A percentile compares a stretch with the other conserved stretches of the same genome.
Conservation (phyloP, 1,140 invertebrate genomes). For the Kradibia gibbosae region DNA sequence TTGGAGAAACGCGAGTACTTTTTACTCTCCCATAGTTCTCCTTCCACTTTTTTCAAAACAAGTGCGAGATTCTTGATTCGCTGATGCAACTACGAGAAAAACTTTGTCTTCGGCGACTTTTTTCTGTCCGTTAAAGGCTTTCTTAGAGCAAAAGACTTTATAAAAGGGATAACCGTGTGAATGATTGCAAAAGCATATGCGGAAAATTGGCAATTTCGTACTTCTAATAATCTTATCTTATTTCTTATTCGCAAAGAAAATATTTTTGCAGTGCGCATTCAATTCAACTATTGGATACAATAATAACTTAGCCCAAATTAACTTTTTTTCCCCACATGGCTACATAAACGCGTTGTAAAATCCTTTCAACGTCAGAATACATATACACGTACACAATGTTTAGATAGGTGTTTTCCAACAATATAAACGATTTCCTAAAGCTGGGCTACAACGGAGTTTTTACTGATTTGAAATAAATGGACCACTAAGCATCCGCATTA, state of each 20-base stretch:
- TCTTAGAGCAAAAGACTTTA: not conserved
- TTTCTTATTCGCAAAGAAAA: constrained; percentile 4
- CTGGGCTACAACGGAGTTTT: not conserved
- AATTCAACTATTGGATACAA: not conserved
- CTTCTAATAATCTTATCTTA: constrained; percentile 7
- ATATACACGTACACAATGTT: not conserved
- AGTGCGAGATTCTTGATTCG: not conserved
- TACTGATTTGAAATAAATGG: constrained; percentile 3
- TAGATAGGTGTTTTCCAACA: not conserved
- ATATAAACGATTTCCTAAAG: constrained; percentile 1
- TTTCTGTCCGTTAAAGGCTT: not conserved
- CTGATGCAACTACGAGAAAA: not conserved
- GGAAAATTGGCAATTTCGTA: constrained; percentile 28
- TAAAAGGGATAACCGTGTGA: not conserved
- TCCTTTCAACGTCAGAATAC: not conserved
- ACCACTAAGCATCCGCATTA: constrained; percentile 6
- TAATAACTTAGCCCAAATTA: constrained; percentile 3
- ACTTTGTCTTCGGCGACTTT: not conserved
- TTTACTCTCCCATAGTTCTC: not conserved
- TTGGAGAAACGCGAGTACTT: constrained; percentile 15
- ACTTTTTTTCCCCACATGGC: not conserved
- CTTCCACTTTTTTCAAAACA: not conserved
- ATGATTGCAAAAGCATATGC: constrained; percentile 8
- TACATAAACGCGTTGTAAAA: not conserved
- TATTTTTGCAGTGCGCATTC: not conserved